Evolutionary conservation across 2,113 vertebrate species (phyloP).

Genomic region (Arothron firmamentum): DNA sequence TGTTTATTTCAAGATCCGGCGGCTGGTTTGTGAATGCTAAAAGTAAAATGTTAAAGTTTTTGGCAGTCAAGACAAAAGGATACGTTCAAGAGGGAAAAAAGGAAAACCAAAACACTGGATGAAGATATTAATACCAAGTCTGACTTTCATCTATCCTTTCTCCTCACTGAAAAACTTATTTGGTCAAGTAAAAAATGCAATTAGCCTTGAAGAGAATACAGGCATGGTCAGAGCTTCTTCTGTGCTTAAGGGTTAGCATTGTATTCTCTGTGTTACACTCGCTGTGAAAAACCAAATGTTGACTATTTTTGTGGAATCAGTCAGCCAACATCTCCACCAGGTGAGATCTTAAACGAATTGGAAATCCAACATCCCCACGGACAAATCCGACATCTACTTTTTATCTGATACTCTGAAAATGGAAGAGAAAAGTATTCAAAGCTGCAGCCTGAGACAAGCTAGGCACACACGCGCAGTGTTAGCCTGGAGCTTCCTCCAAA

Average conservation of each 20-base stretch:
- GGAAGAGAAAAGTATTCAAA: constrained; percentile 7
- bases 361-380: neutral
- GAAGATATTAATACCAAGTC: neutral
- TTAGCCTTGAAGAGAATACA: too few species aligned
- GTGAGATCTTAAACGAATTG: neutral
- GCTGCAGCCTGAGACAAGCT: constrained; percentile 3
- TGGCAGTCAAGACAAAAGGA: neutral
- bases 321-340: neutral
- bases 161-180: too few species aligned
- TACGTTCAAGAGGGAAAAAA: neutral
- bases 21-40: constrained; percentile 9
- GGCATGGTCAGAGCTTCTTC: too few species aligned
- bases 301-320: neutral
- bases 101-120: neutral
- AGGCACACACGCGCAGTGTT: neutral
- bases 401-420: constrained; percentile 8
- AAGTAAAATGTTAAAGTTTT: neutral
- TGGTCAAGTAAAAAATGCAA: too few species aligned
- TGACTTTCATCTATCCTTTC: too few species aligned
- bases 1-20: constrained; percentile 23
- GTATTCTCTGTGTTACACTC: too few species aligned
- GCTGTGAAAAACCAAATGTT: neutral
- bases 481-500: neutral
- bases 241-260: too few species aligned
- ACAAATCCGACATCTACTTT: constrained; percentile 16